Percentiles rank a stretch among this genome's conserved stretches.
Evolutionary conservation across 2,113 vertebrate genomes (phyloP).

Genomic region (Desmodus rotundus): DNA sequence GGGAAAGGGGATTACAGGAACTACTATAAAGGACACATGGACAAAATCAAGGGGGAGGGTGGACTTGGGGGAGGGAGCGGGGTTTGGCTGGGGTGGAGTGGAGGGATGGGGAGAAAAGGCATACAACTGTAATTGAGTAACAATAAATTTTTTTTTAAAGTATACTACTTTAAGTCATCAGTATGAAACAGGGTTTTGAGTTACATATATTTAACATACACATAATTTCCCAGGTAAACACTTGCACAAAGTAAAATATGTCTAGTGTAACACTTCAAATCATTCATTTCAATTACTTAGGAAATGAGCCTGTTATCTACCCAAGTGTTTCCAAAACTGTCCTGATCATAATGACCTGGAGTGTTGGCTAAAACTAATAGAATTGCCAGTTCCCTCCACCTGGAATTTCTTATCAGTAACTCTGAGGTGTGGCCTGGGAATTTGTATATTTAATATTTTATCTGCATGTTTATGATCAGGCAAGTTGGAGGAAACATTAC

Average conservation of each 20-base stretch:
- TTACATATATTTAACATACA: not conserved
- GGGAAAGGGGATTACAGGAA: too few relatives aligned
- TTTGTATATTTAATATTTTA: slow-evolving; percentile 13
- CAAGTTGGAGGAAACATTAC: not conserved
- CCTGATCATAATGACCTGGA: not conserved
- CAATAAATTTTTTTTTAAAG: too few relatives aligned
- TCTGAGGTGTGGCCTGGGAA: not conserved
- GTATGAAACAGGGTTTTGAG: not conserved
- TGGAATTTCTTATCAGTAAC: not conserved
- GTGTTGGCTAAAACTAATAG: not conserved
- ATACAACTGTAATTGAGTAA: too few relatives aligned
- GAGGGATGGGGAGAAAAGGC: too few relatives aligned
- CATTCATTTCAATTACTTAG: not conserved
- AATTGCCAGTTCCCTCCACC: not conserved
- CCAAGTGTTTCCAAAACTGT: not conserved
- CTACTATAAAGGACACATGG: too few relatives aligned
- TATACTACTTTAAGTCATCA: not conserved
- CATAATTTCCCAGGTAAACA: slow-evolving; percentile 7
- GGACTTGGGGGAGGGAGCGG: too few relatives aligned
- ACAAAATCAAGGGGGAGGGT: too few relatives aligned
- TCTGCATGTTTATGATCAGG: not conserved
- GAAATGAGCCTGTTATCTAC: not conserved
- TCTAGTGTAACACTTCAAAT: not conserved
- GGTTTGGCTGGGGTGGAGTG: too few relatives aligned
- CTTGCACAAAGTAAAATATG: not conserved